Conservation (phyloP, 2,113 vertebrate species). For the Cottus gobio region DNA sequence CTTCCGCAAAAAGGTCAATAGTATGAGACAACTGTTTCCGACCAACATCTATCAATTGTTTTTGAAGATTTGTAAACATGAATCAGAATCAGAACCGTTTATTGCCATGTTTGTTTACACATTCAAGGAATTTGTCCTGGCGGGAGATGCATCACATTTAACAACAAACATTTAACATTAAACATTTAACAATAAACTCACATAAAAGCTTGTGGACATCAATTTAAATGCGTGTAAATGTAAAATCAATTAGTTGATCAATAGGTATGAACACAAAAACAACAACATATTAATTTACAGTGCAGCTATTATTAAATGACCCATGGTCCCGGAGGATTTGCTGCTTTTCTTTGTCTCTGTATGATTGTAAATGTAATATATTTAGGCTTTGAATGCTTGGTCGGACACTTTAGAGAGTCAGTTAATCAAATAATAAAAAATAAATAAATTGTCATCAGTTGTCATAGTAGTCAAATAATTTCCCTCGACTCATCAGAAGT, state of each 20-base stretch:
- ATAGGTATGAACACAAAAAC: neutral
- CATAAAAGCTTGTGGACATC: neutral
- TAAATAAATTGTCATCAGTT: neutral
- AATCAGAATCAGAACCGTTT: too few relatives aligned
- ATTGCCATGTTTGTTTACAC: too few relatives aligned
- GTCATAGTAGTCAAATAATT: neutral
- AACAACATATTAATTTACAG: neutral
- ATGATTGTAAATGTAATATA: neutral
- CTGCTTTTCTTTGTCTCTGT: neutral
- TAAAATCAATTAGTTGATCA: neutral
- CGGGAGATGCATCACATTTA: too few relatives aligned
- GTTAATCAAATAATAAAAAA: neutral
- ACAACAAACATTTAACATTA: too few relatives aligned
- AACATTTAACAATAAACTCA: too few relatives aligned
- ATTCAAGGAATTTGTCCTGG: too few relatives aligned
- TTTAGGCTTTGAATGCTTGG: neutral
- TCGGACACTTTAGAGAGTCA: neutral
- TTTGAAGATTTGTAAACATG: neutral
- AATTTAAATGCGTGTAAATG: neutral
- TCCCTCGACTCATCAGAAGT: neutral
- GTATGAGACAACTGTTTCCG: slow-evolving; percentile 11
- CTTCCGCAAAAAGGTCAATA: neutral
- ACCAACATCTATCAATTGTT: neutral
- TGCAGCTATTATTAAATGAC: neutral
- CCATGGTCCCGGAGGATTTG: neutral